Evolutionary conservation across 2,797 vertebrate genomes (phyloP), one percentile per base, ranked within the genome.

Genomic region (Rhinogobio ventralis): DNA sequence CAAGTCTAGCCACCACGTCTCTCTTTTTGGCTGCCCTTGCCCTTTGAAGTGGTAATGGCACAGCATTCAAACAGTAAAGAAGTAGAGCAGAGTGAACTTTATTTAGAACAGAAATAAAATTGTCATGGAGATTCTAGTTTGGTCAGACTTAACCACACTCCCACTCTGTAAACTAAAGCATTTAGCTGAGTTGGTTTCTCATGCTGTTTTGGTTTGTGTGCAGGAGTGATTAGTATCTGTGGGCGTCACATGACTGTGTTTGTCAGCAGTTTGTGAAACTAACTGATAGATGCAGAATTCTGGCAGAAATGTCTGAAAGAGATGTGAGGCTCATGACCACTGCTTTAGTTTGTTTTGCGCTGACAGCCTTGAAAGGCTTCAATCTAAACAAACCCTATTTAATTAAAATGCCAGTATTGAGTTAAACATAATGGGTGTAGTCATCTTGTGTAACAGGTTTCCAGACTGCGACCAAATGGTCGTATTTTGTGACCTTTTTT

Each of bases 221-320:
- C 25, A 33, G 5, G 74, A 46, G 49, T 60, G n/a, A 4, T 30
- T 5, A 55, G n/a, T 19, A 68, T 49, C 39, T 62, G 68, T 8
- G 19, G 39, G 53, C 1, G 0, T 82, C 55, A 82, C 19, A 39
- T 55, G 79, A 28, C 53, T 28, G 36, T 57, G 64, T 39, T 67
- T 42, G 55, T 71, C 64, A 75, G 80, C 73, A 71, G n/a, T 57
- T 33, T 81, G 84, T 76, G 57, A 75, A 81, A 80, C 45, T 81
- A 62, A 62, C 67, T 20, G 17, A 73, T 51, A 66, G 55, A 82
- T 78, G 86, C 53, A 53, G 25, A 87, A 87, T 77, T 73, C 69
- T 55, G 19, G 11, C 25, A 60, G 53, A 72, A 83, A 79, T 85
- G 72, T 69, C 39, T 82, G 45, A 85, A 62, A 23, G 72, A 81